Evolutionary conservation across 2,797 vertebrate genomes (phyloP).

Genomic region (Pseudochirops corinnae): DNA sequence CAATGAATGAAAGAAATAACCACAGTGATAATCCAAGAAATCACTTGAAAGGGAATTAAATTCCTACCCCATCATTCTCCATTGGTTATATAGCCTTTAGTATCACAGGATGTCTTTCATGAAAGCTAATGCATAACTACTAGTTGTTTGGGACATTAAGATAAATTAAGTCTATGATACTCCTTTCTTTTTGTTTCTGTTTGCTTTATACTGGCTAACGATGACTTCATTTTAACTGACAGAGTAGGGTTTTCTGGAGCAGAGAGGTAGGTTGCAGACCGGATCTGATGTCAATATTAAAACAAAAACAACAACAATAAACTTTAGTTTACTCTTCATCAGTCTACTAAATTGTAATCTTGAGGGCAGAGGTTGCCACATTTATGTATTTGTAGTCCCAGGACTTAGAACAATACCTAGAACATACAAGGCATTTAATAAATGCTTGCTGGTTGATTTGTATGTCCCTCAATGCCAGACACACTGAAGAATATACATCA

Average conservation of each 20-base stretch:
- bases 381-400: neutral
- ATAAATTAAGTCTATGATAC: neutral
- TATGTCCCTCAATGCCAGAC: neutral
- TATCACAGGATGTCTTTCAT: neutral
- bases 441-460: neutral
- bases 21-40: neutral
- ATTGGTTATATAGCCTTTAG: accelerated
- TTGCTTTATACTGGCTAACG: neutral
- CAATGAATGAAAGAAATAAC: neutral
- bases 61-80: no score
- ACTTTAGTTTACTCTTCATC: neutral
- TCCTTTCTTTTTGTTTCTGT: neutral
- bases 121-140: neutral
- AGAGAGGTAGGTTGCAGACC: neutral
- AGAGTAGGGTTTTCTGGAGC: neutral
- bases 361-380: neutral
- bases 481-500: neutral
- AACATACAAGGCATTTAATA: neutral
- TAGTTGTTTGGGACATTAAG: neutral
- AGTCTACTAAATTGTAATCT: neutral
- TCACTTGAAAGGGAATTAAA: neutral
- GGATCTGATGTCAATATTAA: neutral
- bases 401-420: neutral
- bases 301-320: neutral
- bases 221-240: neutral